Conservation (phyloP, 2,888 invertebrate species). For the Sarcophaga rosellei region DNA sequence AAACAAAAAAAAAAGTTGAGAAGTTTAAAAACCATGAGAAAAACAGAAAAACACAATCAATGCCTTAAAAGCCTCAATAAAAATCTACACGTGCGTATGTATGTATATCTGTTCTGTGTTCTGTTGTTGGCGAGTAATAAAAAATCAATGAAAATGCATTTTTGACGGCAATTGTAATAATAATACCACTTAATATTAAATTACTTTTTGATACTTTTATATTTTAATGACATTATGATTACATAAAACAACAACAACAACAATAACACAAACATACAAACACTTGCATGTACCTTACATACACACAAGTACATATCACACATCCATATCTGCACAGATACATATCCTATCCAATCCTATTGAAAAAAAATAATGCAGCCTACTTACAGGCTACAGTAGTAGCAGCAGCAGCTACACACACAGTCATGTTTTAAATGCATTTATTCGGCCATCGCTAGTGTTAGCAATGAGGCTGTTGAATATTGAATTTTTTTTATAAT, state of each 20-base stretch:
- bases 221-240: slow-evolving; percentile 68
- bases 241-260: slow-evolving; percentile 48
- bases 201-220: slow-evolving; percentile 70
- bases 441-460: neutral
- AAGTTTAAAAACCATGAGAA: neutral
- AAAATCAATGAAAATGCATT: slow-evolving; percentile 65
- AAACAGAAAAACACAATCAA: slow-evolving; percentile 17
- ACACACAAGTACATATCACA: neutral
- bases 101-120: too few relatives aligned
- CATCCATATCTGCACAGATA: neutral
- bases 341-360: neutral
- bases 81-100: slow-evolving; percentile 20
- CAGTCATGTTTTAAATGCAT: neutral
- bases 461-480: slow-evolving; percentile 47
- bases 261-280: slow-evolving; percentile 14
- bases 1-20: slow-evolving; percentile 10
- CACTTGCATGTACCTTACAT: neutral
- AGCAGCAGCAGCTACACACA: neutral
- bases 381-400: slow-evolving; percentile 38
- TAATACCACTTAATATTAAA: slow-evolving; percentile 69
- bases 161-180: slow-evolving; percentile 66
- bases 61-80: slow-evolving; percentile 21
- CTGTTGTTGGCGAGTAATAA: slow-evolving; percentile 38
- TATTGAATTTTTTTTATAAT: slow-evolving; percentile 59
- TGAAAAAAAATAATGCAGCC: neutral